Base-by-base conservation (phyloP, 64 coral and sea anemone genomes). In the Porites lutea region DNA sequence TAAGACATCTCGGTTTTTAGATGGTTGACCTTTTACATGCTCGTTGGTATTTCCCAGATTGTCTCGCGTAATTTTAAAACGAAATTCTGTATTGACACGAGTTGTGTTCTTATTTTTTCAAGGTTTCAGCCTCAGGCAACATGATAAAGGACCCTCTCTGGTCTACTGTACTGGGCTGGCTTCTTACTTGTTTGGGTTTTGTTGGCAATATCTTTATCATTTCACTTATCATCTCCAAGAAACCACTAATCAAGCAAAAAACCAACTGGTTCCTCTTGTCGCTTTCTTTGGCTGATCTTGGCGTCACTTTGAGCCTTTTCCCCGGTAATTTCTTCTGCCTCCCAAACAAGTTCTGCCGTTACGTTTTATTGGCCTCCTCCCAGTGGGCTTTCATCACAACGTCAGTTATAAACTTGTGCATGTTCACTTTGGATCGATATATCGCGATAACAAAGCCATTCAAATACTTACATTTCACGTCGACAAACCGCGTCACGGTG, bases 261-360 rank as follows among this genome's bases (percentile, higher is more conserved):
- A 82, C 79, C 45, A 82, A 82, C 16, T 49, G 59, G 37, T 82
- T 82, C 18, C 79, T 82, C 16, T 21, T 82, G 43, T 82, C 79
- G 0, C 27, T 82, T 13, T 82, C 79, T 16, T 64, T 82, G 15
- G 59, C 79, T 2, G 79, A 82, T 48, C 79, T 82, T 6, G 79
- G 43, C 8, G 59, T 82, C 37, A 66, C 59, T 27, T 16, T 82
- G 14, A 82, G 79, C 60, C 0, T 82, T 5, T 21, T 45, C n/a
- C 79, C 79, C 2, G 43, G 59, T 9, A 3, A 20, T 48, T 50
- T 48, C 19, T 82, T 82, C 59, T 82, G 79, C 16, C 7, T 65
- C 19, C 79, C 44, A 5, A 65, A 3, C 59, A 19, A 49, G 6
- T 21, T 19, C 3, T 82, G 79, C 79, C 59, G 48, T 2, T 15